These are phyloP conservation scores for Drosophila prostipennis DNA, from an alignment of 2,888 invertebrate genomes.

Conservation along the genomic window DNA sequence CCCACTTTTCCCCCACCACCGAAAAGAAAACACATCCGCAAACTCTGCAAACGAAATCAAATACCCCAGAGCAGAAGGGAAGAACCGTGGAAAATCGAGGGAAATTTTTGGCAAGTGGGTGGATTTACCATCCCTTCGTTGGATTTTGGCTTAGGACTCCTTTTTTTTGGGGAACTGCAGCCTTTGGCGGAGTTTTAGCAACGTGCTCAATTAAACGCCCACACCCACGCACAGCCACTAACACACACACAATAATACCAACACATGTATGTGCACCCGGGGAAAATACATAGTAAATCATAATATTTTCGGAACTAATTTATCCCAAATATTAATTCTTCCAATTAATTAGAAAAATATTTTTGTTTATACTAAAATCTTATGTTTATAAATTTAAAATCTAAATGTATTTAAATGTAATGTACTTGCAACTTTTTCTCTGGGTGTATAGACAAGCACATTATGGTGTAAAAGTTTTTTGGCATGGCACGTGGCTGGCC, in stretches of 20 bases:
- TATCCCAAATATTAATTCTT: too few species aligned
- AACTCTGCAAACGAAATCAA: conserved; percentile 22
- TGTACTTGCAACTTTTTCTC: too few species aligned
- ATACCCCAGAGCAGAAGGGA: conserved; percentile 16
- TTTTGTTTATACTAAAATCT: too few species aligned
- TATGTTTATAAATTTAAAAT: too few species aligned
- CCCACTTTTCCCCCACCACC: neutral
- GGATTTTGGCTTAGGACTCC: conserved; percentile 39
- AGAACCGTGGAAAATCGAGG: neutral
- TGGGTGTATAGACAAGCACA: conserved; percentile 9
- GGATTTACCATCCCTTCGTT: conserved; percentile 1
- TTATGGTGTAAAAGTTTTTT: conserved; percentile 44
- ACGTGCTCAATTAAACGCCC: conserved; percentile 73
- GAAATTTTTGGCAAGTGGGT: neutral
- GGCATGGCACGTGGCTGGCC: conserved; percentile 66
- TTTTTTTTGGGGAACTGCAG: conserved; percentile 43
- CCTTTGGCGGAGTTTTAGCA: conserved; percentile 42
- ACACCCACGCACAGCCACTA: conserved; percentile 12
- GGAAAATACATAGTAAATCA: too few species aligned
- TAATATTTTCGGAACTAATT: too few species aligned
- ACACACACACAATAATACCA: conserved; percentile 6
- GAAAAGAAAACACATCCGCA: neutral
- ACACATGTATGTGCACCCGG: conserved; percentile 1
- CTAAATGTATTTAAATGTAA: too few species aligned
- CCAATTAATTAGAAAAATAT: too few species aligned